These are phyloP conservation scores for Oreamnos americanus DNA, from an alignment of 2,113 vertebrate genomes.

Conservation along the genomic window DNA sequence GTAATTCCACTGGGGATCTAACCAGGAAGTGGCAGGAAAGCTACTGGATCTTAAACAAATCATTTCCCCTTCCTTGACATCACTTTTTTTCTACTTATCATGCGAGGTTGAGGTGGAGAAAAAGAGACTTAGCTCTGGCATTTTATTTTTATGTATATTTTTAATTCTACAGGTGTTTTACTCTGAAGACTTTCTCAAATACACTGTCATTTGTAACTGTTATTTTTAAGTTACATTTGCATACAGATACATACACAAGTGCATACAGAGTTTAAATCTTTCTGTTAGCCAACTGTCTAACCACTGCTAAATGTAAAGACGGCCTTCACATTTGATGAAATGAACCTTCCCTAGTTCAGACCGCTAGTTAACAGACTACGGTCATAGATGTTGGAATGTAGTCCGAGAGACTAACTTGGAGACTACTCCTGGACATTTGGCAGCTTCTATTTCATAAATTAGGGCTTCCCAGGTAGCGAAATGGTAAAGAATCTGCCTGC, in stretches of 20 bases:
- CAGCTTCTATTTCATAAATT: background rate
- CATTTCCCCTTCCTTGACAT: background rate
- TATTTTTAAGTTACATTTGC: background rate
- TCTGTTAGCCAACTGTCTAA: background rate
- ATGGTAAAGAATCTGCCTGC: background rate
- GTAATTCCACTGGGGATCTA: background rate
- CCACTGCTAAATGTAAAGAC: background rate
- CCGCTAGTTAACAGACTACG: background rate
- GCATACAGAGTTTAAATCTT: background rate
- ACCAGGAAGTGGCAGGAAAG: background rate
- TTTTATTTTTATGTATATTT: background rate
- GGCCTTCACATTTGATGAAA: background rate
- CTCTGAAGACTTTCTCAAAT: background rate
- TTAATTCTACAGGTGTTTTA: background rate
- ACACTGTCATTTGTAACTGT: background rate
- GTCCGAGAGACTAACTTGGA: background rate
- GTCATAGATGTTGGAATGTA: background rate
- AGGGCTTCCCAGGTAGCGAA: background rate
- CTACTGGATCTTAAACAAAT: background rate
- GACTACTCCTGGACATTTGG: background rate
- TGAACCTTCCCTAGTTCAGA: background rate
- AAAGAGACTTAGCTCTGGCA: background rate
- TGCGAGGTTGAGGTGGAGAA: no score
- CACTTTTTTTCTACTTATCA: background rate
- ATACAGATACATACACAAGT: background rate